phyloP scores from a whole-genome alignment of 2,797 vertebrate species.

The Rhinoraja longicauda region DNA sequence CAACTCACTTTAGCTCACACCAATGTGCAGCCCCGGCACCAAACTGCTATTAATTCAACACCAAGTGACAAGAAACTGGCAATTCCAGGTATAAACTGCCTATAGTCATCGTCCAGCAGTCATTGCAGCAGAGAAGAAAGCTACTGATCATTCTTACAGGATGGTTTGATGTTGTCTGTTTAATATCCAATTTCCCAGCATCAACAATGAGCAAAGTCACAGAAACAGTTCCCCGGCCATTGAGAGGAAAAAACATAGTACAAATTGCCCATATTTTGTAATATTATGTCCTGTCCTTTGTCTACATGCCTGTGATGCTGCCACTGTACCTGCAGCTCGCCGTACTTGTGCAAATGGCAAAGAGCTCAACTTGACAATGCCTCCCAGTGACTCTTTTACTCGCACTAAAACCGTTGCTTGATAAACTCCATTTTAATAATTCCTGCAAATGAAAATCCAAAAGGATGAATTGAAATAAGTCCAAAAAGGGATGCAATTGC shows the following conservation, averaged over 20 bases:
- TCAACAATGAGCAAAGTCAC: neutral
- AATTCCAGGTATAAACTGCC: neutral
- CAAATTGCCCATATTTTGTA: neutral
- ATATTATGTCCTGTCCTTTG: too few relatives aligned
- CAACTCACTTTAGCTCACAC: neutral
- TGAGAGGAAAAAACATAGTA: neutral
- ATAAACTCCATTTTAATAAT: neutral
- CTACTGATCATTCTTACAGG: neutral
- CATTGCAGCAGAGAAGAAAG: neutral
- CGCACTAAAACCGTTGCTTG: neutral
- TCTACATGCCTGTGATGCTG: too few relatives aligned
- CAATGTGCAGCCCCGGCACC: neutral
- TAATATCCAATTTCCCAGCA: neutral
- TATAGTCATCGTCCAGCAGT: neutral
- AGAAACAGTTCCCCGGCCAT: neutral
- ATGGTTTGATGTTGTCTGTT: neutral
- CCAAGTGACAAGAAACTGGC: neutral
- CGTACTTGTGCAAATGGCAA: too few relatives aligned
- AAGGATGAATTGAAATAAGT: neutral
- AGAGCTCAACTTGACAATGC: too few relatives aligned
- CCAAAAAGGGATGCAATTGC: neutral
- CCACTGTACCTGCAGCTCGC: too few relatives aligned
- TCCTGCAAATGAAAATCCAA: neutral
- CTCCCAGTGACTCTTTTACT: neutral
- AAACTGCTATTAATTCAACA: neutral